Conservation (phyloP, 2,888 invertebrate species). For the Xylota sylvarum region DNA sequence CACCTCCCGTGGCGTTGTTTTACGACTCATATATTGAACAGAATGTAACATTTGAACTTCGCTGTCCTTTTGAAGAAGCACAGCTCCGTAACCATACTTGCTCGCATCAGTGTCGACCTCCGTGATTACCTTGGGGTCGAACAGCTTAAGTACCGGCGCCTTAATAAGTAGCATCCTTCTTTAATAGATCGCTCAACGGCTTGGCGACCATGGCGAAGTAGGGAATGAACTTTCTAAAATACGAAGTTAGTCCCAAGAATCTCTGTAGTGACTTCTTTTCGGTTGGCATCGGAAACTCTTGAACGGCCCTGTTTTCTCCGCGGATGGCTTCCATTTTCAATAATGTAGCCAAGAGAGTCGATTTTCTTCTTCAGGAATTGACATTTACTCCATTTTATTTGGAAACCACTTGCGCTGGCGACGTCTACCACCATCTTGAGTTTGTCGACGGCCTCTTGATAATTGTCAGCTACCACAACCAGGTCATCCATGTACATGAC, state of each 20-base stretch:
- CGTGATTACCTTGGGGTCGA: conserved; percentile 71
- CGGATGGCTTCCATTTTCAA: no score
- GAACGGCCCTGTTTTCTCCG: no score
- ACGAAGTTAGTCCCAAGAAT: conserved; percentile 26
- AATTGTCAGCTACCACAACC: neutral
- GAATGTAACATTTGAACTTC: conserved; percentile 14
- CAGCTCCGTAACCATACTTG: conserved; percentile 68
- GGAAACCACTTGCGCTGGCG: conserved; percentile 4
- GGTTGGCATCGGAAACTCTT: neutral
- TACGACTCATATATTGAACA: conserved; percentile 61
- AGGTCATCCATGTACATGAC: conserved; percentile 1
- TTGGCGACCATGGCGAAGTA: no score
- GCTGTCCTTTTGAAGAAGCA: conserved; percentile 62
- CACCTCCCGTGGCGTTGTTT: conserved; percentile 12
- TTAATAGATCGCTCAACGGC: conserved; percentile 77
- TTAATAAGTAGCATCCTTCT: conserved; percentile 57
- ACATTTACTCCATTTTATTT: conserved; percentile 33
- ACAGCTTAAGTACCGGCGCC: conserved; percentile 35
- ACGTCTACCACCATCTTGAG: conserved; percentile 1
- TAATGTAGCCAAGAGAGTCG: no score
- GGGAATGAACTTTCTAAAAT: conserved; percentile 51
- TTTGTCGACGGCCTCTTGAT: neutral
- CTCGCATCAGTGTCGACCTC: conserved; percentile 77
- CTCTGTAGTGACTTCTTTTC: conserved; percentile 20
- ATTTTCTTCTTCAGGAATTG: conserved; percentile 1